phyloP scores from a whole-genome alignment of 2,888 invertebrate species.

The Diplazon laetatorius region DNA sequence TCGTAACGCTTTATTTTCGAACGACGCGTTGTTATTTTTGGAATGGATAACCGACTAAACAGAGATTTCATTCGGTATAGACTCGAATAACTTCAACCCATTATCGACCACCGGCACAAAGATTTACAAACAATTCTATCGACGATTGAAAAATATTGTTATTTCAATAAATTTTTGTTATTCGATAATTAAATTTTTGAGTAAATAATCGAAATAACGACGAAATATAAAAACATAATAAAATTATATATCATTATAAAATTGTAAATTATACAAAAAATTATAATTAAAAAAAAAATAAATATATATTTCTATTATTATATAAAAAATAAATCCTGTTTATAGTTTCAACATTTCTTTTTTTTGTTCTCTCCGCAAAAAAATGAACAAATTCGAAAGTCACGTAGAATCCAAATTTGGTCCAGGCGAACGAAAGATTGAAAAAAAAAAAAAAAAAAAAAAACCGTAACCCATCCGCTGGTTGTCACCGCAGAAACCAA shows the following conservation, averaged over 20 bases:
- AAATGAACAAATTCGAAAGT: neutral
- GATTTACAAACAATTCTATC: neutral
- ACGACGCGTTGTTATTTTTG: conserved; percentile 49
- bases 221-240: no score
- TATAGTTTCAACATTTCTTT: no score
- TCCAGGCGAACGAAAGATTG: conserved; percentile 4
- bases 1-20: conserved; percentile 39
- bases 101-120: conserved; percentile 30
- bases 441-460: no score
- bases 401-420: neutral
- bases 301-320: no score
- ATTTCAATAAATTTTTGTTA: no score
- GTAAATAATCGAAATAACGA: no score
- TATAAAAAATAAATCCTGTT: no score
- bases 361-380: no score
- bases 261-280: no score
- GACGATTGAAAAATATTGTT: conserved; percentile 4
- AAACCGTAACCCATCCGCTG: conserved; percentile 4
- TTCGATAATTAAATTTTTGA: no score
- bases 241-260: neutral
- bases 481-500: conserved; percentile 72
- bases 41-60: conserved; percentile 40
- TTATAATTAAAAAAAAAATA: no score
- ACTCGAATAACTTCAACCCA: conserved; percentile 31
- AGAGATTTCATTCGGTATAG: neutral